Base-by-base conservation (phyloP, 2,888 invertebrate species). In the Trichogramma evanescens region DNA sequence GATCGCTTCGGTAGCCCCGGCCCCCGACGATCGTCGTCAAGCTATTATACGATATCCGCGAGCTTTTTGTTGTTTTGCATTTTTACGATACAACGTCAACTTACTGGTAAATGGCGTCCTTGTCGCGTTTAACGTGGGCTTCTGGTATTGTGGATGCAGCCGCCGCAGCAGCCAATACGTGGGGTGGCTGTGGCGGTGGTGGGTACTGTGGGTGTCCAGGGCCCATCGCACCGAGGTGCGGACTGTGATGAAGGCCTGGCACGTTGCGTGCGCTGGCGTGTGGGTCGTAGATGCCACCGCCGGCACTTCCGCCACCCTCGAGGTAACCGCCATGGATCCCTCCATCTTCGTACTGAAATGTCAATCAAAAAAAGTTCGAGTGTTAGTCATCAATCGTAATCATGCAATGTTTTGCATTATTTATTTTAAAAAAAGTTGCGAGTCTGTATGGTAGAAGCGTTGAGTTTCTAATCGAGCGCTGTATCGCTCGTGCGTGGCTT, bases 71-170 rank as follows among this genome's bases (percentile, higher is more conserved):
- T 13, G 48, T n/a, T 48, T 46, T n/a, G 4, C 7, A 10, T 46
- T 9, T 10, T 46, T 9, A 4, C 2, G 46, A 10, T n/a, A 46
- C 10, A 46, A 46, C 9, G 9, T 6, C 10, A 70, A 86, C 93
- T 91, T 86, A 96, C 96, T 95, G 95, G 83, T 96, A 96, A 80
- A 96, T 95, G 78, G 95, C 94, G 85, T 96, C 95, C 85, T 95
- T 96, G 85, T 96, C 96, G 79, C 96, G 85, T 84, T 96, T 96
- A 59, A 63, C 60, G 82, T 93, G 93, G 74, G 93, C 93, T 81
- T 94, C 93, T 74, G 93, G 93, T 65, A 86, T 85, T 68, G 83
- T 81, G 63, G 79, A 79, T 54, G 76, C 75, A 57, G 77, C 80
- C 73, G 76, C 82, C 81, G 82, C 79, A 74, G 82, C 87, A 75